These are phyloP conservation scores for Masnerella sp. DNA, from an alignment of 2,888 invertebrate species.

Conservation along the genomic window DNA sequence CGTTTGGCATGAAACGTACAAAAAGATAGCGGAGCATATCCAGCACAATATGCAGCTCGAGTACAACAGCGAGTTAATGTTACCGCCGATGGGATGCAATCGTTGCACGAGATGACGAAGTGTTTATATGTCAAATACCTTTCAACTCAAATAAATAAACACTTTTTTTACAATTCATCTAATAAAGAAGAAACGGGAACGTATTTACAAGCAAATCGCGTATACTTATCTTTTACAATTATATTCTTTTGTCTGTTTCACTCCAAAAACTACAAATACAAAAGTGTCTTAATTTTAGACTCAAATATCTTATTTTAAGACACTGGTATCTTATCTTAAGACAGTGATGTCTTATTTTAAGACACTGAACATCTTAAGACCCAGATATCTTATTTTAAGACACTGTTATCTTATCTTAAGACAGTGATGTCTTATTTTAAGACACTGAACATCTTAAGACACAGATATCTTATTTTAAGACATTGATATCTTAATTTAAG, in stretches of 20 bases:
- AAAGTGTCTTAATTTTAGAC: no score
- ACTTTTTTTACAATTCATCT: constrained; percentile 73
- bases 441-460: no score
- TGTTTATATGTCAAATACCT: constrained; percentile 52
- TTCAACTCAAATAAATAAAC: constrained; percentile 71
- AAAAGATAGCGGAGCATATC: constrained; percentile 81
- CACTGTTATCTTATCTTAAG: no score
- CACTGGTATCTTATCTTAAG: no score
- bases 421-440: no score
- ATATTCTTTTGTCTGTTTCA: constrained; percentile 44
- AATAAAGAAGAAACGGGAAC: constrained; percentile 69
- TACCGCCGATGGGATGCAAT: constrained; percentile 73
- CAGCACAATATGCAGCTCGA: constrained; percentile 84
- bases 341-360: no score
- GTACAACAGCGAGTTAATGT: constrained; percentile 77
- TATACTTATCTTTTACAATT: constrained; percentile 73
- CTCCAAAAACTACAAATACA: no score
- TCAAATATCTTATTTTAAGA: no score
- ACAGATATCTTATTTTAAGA: no score
- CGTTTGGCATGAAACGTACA: constrained; percentile 84
- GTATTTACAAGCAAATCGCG: constrained; percentile 75
- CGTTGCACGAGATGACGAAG: constrained; percentile 64
- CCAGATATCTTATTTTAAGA: no score
- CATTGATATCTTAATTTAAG: no score
- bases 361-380: no score